Evolutionary conservation across 2,888 invertebrate species (phyloP).

Genomic region (Drosophila affinis): DNA sequence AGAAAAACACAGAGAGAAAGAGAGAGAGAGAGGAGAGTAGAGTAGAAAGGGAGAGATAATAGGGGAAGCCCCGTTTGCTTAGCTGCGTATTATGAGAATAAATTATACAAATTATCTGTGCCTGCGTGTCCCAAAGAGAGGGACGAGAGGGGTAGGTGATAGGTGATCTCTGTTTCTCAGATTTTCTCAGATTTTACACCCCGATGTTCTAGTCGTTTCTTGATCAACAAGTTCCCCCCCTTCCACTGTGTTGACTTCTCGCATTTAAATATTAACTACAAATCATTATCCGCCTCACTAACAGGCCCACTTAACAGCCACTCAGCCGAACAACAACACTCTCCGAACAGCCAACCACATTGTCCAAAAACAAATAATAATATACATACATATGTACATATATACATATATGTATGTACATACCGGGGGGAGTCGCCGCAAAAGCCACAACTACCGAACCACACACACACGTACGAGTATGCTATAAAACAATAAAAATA

Average conservation of each 20-base stretch:
- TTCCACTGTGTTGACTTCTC: fast-evolving
- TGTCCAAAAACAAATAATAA: slow-evolving; percentile 42
- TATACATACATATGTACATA: neutral
- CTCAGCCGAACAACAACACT: slow-evolving; percentile 19
- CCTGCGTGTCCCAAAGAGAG: no score
- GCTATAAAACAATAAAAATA: neutral
- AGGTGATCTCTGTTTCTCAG: no score
- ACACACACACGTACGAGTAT: neutral
- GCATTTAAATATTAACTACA: neutral
- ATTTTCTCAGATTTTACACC: no score
- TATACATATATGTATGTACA: neutral
- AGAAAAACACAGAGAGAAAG: no score
- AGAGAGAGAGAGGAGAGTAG: neutral
- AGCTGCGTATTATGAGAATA: no score
- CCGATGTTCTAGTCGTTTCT: neutral
- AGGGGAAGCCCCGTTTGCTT: no score
- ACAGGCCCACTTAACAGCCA: slow-evolving; percentile 32
- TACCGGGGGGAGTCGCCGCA: slow-evolving; percentile 25
- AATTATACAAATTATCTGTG: no score
- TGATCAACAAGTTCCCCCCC: neutral
- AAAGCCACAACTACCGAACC: slow-evolving; percentile 39
- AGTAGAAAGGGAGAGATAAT: no score
- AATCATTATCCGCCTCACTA: slow-evolving; percentile 19
- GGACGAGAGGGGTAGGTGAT: neutral
- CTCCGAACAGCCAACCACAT: slow-evolving; percentile 10